Evolutionary conservation across 92 coral and sea anemone species (phyloP).

Genomic region (Blastomussa wellsi): DNA sequence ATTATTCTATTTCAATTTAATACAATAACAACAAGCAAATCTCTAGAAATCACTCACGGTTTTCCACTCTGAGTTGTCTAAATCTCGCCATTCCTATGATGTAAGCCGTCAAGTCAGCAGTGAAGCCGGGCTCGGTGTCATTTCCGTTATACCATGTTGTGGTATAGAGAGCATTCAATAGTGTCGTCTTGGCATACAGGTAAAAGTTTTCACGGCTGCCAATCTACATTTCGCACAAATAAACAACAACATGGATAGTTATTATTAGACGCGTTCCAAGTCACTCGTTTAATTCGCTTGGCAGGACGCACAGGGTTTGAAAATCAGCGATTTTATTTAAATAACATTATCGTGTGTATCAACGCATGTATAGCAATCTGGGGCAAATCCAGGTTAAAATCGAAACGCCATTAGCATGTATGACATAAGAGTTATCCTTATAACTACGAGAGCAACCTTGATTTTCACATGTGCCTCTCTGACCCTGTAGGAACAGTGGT

Average conservation of each 20-base stretch:
- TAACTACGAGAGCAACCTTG: no score
- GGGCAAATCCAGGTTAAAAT: no score
- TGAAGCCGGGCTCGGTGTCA: slow-evolving; percentile 53
- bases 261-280: no score
- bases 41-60: slow-evolving; percentile 47
- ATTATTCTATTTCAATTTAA: neutral
- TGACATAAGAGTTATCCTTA: no score
- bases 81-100: slow-evolving; percentile 84
- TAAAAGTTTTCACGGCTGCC: slow-evolving; percentile 81
- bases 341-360: no score
- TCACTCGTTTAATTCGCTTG: no score
- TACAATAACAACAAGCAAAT: neutral
- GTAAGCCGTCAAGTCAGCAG: slow-evolving; percentile 61
- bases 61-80: slow-evolving; percentile 75
- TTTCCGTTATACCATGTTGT: slow-evolving; percentile 71
- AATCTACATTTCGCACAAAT: slow-evolving; percentile 53
- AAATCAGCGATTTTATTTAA: no score
- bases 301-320: no score
- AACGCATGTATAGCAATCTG: no score
- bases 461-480: no score
- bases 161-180: slow-evolving; percentile 67
- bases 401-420: no score
- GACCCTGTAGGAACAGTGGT: neutral
- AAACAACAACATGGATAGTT: neutral
- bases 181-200: slow-evolving; percentile 81